Evolutionary conservation across 2,113 vertebrate genomes (phyloP).

Genomic region (Arothron firmamentum): DNA sequence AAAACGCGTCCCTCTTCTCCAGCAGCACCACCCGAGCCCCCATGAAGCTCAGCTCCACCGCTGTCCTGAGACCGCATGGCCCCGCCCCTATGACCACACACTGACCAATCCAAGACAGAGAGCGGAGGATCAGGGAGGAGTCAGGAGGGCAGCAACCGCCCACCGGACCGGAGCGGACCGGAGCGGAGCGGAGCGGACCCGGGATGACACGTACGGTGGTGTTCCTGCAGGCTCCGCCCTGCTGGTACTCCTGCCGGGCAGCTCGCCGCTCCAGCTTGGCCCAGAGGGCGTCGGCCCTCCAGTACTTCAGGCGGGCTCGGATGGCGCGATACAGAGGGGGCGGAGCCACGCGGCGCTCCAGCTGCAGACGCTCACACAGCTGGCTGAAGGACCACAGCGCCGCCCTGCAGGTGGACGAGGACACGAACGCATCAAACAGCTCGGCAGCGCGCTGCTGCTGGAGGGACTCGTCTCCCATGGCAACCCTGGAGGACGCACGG

Average conservation of each 20-base stretch:
- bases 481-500: slow-evolving; percentile 11
- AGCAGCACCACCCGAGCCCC: slow-evolving; percentile 92
- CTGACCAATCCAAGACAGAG: slow-evolving; percentile 68
- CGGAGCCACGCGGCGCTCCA: slow-evolving; percentile 56
- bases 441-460: slow-evolving; percentile 77
- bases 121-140: too few relatives aligned
- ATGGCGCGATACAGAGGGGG: slow-evolving; percentile 88
- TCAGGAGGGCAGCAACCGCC: neutral
- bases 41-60: slow-evolving; percentile 90
- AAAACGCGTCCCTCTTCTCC: slow-evolving; percentile 94
- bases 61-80: slow-evolving; percentile 90
- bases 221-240: slow-evolving; percentile 82
- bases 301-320: slow-evolving; percentile 89
- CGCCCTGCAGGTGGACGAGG: slow-evolving; percentile 87
- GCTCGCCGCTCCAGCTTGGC: slow-evolving; percentile 91
- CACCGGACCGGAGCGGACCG: too few relatives aligned
- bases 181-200: too few relatives aligned
- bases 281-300: slow-evolving; percentile 95
- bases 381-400: slow-evolving; percentile 86
- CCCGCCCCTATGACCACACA: slow-evolving; percentile 95
- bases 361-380: slow-evolving; percentile 85
- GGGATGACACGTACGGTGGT: slow-evolving; percentile 76
- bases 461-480: slow-evolving; percentile 64
- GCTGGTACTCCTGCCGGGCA: slow-evolving; percentile 85
- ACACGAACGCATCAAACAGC: slow-evolving; percentile 91